Conservation (phyloP, 1,140 invertebrate species). For the Drosophila ananassae region DNA sequence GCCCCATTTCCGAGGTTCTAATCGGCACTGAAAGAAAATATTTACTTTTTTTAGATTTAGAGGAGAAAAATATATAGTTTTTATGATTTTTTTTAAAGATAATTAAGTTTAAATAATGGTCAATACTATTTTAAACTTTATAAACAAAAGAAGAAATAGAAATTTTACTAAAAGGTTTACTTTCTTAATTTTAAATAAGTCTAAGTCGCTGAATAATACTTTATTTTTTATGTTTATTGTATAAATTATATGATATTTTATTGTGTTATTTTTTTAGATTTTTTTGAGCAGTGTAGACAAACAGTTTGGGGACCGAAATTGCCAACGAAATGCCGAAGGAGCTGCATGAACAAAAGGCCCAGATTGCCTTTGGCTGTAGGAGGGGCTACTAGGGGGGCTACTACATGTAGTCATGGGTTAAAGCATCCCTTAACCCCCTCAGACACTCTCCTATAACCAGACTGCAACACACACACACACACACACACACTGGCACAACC, state of each 20-base stretch:
- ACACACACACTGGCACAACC: background rate
- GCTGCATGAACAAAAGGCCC: constrained; percentile 4
- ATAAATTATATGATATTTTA: background rate
- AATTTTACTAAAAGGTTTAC: too few species aligned
- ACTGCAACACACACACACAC: too few species aligned
- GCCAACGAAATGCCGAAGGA: constrained; percentile 6
- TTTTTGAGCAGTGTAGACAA: constrained; percentile 5
- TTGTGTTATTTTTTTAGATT: too few species aligned
- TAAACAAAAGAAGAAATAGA: too few species aligned
- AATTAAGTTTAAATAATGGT: too few species aligned
- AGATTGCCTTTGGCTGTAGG: background rate
- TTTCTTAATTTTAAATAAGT: too few species aligned
- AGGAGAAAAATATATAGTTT: too few species aligned
- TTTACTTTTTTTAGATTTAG: background rate
- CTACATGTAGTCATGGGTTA: background rate
- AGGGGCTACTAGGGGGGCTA: background rate
- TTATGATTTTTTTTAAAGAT: too few species aligned
- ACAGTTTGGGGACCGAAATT: constrained; percentile 20
- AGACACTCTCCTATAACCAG: background rate
- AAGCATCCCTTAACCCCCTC: background rate
- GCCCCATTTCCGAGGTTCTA: constrained; percentile 9
- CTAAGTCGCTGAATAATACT: too few species aligned
- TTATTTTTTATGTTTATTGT: background rate
- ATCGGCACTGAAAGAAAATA: constrained; percentile 6
- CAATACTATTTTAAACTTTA: too few species aligned